Evolutionary conservation across 2,888 invertebrate species (phyloP), one percentile per base, ranked within the genome.

Genomic region (Malthinus seriepunctatus): DNA sequence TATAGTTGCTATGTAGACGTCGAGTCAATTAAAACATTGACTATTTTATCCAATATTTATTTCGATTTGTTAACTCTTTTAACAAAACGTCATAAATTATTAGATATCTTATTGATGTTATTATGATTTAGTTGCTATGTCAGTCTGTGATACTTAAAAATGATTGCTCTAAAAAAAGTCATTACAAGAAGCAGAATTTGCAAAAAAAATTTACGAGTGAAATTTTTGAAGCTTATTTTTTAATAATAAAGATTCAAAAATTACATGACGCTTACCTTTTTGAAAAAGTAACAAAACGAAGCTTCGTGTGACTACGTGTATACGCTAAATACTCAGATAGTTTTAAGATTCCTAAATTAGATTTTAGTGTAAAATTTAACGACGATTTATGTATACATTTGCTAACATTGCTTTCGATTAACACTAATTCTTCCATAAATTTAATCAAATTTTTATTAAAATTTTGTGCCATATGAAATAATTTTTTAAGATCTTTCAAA

Each of bases 131-230:
- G 73, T 78, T 78, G 79, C 79, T 78, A 78, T 76, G 75, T 77
- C 78, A 76, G 77, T 78, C 79, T 79, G 79, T 79, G 79, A 79
- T 79, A 78, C 75, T 73, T 72, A 69, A 71, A 42, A 42, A 73
- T 71, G 72, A 74, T 76, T 74, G 75, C 74, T 75, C 74, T 73
- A 73, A 71, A 72, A 42, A 42, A 52, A 58, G 71, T 72, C 71
- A 71, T 71, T 69, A 72, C 67, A 71, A 70, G 71, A 69, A 70
- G 70, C 69, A 54, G 55, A 63, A 51, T 56, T 55, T 57, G 49
- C 56, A 51, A 63, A 39, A 51, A 42, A 59, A 60, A 48, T 53
- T 56, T 52, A 48, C 35, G 10, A 48, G 4, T 10, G 48, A 48
- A 51, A 42, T 56, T 56, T 60, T 45, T 52, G 60, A 53, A 52